Evolutionary conservation across 2,113 vertebrate genomes (phyloP).

Genomic region (Gallinago paraguaiae): DNA sequence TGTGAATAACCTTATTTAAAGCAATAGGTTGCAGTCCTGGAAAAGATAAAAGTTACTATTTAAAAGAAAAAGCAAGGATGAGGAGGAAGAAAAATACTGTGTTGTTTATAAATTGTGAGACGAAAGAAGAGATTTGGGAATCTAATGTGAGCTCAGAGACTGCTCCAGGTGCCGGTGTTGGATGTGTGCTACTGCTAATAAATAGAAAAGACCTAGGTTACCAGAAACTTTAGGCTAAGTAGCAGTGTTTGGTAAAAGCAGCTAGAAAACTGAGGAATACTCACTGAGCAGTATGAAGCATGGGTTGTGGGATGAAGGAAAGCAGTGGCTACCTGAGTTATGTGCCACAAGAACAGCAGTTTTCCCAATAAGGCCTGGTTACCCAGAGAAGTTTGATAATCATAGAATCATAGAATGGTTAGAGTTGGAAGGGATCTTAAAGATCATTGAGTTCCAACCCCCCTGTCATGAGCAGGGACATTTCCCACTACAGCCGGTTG

Average conservation of each 20-base stretch:
- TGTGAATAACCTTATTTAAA: not conserved
- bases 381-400: not conserved
- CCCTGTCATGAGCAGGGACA: no score
- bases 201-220: not conserved
- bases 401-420: no score
- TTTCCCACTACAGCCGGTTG: no score
- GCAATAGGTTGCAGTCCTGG: not conserved
- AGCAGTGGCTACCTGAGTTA: not conserved
- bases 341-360: not conserved
- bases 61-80: not conserved
- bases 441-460: no score
- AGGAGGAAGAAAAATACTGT: not conserved
- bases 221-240: not conserved
- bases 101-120: not conserved
- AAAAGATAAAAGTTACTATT: not conserved
- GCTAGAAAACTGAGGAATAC: not conserved
- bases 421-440: no score
- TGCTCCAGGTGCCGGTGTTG: not conserved
- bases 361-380: not conserved
- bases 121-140: not conserved
- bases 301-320: not conserved
- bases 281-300: rapidly evolving
- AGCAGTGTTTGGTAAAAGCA: not conserved
- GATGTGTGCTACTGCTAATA: not conserved
- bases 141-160: not conserved